Base-by-base conservation (phyloP, 2,113 vertebrate genomes). In the Pica pica region DNA sequence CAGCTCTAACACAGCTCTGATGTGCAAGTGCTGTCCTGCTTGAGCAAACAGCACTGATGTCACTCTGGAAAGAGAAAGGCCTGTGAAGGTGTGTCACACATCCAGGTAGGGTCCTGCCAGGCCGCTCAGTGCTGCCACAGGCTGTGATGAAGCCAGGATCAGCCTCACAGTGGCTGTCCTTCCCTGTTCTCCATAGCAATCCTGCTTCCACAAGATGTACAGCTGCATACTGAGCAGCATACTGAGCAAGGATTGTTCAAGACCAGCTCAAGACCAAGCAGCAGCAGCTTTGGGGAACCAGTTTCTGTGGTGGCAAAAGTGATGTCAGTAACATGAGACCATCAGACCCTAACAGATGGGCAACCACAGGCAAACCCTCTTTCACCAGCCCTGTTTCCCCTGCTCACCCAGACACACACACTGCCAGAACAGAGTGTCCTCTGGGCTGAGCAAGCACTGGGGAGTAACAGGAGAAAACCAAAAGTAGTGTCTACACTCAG, bases 371-470 rank as follows among this genome's bases (percentile, higher is more conserved):
- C 30, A 94, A 80, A 31, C 1, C 30, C 30, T 39, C 2, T n/a
- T 44, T 6, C 26, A 18, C 28, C 31, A 64, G 46, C 59, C 65
- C 52, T 4, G 3, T 3, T 22, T 71, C 27, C 16, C n/a, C 41
- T 71, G 44, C 63, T 83, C 35, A 35, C 18, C 33, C 16, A 27
- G 30, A 9, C 0, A 18, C 16, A 10, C 0, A 0, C 2, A 0
- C 46, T n/a, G 28, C 60, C 83, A 75, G 49, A 42, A 21, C 27
- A n/a, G 39, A 22, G 18, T 0, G 1, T 65, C 44, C 50, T 49
- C 55, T 2, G 10, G 70, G 53, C 42, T 42, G 9, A 27, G 27
- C 11, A 37, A 52, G 65, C 37, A 21, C 47, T 7, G 0, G 3
- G 35, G 52, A 59, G 33, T 4, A 31, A 65, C 23, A 81, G 39